phyloP scores from a whole-genome alignment of 2,797 vertebrate species.

The Paratrypauchen microcephalus region DNA sequence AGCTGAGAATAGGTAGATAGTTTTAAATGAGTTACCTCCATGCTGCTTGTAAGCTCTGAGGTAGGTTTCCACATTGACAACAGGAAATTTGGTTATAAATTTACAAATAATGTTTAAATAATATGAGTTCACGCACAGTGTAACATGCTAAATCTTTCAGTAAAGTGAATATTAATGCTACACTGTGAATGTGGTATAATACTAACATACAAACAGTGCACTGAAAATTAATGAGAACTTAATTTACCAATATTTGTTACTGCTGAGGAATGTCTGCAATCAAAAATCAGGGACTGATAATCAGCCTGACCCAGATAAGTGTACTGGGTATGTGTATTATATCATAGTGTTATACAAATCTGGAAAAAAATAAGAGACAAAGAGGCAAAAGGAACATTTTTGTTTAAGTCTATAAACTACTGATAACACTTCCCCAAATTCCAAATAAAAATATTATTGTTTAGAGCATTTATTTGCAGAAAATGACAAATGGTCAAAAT shows the following conservation, averaged over 20 bases:
- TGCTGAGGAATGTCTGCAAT: not conserved
- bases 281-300: not conserved
- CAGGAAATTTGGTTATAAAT: not conserved
- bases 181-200: slow-evolving; percentile 23
- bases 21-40: too few relatives aligned
- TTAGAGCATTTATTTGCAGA: too few relatives aligned
- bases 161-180: slow-evolving; percentile 44
- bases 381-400: too few relatives aligned
- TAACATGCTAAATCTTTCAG: slow-evolving; percentile 20
- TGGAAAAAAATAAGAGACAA: too few relatives aligned
- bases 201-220: not conserved
- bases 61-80: not conserved
- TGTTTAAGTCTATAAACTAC: too few relatives aligned
- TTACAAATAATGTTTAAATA: slow-evolving; percentile 19
- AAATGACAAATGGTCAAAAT: too few relatives aligned
- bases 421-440: too few relatives aligned
- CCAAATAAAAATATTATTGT: too few relatives aligned
- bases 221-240: not conserved
- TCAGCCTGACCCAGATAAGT: not conserved
- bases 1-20: slow-evolving; percentile 51
- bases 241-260: not conserved
- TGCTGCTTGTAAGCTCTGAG: slow-evolving; percentile 26
- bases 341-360: too few relatives aligned
- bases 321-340: not conserved
- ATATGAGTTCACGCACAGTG: slow-evolving; percentile 2